Base-by-base conservation (phyloP, 2,797 vertebrate genomes). In the Enteromius anoplus region DNA sequence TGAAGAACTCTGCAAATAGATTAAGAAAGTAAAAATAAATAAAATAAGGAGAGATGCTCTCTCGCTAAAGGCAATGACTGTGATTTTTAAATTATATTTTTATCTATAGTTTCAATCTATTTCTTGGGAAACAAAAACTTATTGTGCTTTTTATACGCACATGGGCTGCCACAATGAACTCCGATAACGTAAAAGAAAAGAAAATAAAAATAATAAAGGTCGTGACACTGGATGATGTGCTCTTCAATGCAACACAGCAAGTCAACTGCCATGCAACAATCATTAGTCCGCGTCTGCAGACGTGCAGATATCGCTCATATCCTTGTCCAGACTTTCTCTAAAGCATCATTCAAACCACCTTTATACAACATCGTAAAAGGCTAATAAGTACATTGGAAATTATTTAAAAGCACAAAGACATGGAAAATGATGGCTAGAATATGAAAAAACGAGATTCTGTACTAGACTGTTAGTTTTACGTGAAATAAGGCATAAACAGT, bases 1-100 rank as follows among this genome's bases (percentile, higher is more conserved):
- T 91, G 91, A 94, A 93, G 88, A 94, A 95, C 94, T 94, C 94
- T 94, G 94, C 93, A 94, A 94, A 94, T 92, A 91, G 47, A 75
- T 66, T 34, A 53, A 58, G 89, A 45, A 89, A 88, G 84, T 65
- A 77, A 85, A 88, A 87, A 94, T 91, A 93, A 95, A 93, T 92
- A 92, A 94, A 94, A 87, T 60, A 76, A 89, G 91, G 91, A 75
- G 80, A 55, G 92, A 92, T 87, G 88, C 88, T 92, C 91, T 92
- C 91, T 91, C 87, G 84, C 92, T 85, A 92, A 92, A 94, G 93
- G 93, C 91, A 91, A 91, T 90, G 91, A 89, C 91, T 90, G 90
- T 75, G 82, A 90, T 92, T 65, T 92, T 89, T 91, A 91, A n/a
- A n/a, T n/a, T 64, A 64, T 5, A 29, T 34, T 19, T 37, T 37